These are phyloP conservation scores for Zonotrichia leucophrys DNA, from an alignment of 2,113 vertebrate genomes.

Conservation along the genomic window DNA sequence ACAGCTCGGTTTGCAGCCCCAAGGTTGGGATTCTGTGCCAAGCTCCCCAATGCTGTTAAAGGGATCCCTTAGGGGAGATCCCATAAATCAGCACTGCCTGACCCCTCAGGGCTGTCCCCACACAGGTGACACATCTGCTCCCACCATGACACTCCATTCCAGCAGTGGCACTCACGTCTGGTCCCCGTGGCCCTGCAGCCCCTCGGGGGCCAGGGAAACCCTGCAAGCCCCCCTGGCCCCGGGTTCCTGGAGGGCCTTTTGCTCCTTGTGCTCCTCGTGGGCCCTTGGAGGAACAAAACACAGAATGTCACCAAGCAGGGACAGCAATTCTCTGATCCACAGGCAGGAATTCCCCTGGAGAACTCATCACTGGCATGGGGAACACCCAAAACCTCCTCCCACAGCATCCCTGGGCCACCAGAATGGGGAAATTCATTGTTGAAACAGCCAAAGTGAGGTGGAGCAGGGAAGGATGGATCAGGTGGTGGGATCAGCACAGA, in stretches of 20 bases:
- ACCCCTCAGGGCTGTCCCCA: background rate
- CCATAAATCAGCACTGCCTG: background rate
- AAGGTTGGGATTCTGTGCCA: background rate
- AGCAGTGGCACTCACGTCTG: conserved; percentile 62
- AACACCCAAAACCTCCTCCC: background rate
- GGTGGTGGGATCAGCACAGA: background rate
- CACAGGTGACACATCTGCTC: fast-evolving
- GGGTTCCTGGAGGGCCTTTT: conserved; percentile 74
- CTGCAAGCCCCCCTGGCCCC: conserved; percentile 76
- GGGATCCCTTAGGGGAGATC: background rate
- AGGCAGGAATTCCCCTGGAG: background rate
- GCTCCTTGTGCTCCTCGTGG: conserved; percentile 72
- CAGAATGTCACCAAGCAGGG: background rate
- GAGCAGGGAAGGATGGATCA: background rate
- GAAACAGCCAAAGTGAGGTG: background rate
- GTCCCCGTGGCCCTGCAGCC: conserved; percentile 66
- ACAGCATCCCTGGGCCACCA: background rate
- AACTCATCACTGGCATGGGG: fast-evolving
- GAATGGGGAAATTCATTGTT: fast-evolving
- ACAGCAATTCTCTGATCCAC: background rate
- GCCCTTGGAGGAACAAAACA: conserved; percentile 70
- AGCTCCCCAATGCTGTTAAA: background rate
- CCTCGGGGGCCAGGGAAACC: conserved; percentile 82
- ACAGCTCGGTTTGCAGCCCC: background rate
- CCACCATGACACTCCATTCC: fast-evolving